Evolutionary conservation across 1,140 invertebrate species (phyloP).

Genomic region (Pararge aegeria): DNA sequence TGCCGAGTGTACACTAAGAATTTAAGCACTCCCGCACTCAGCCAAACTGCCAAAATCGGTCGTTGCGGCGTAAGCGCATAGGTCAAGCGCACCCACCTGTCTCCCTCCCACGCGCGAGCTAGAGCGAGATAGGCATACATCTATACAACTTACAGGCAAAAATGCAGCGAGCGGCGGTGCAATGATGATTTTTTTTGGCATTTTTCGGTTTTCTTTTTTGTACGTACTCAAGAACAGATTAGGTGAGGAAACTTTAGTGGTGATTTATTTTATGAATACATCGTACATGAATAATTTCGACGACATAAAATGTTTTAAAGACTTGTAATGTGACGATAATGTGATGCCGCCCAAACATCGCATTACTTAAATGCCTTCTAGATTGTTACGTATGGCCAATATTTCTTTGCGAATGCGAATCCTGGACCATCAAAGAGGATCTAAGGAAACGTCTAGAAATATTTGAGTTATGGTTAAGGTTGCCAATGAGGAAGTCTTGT

Average conservation of each 20-base stretch:
- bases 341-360: too few relatives aligned
- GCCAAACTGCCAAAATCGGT: conserved; percentile 57
- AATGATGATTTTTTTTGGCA: conserved; percentile 44
- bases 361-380: too few relatives aligned
- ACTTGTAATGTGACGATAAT: neutral
- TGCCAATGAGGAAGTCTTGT: too few relatives aligned
- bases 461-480: too few relatives aligned
- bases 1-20: conserved; percentile 33
- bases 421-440: too few relatives aligned
- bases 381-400: too few relatives aligned
- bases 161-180: conserved; percentile 50
- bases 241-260: conserved; percentile 18
- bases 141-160: conserved; percentile 49
- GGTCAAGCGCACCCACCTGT: conserved; percentile 50
- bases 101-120: conserved; percentile 29
- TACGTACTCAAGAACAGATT: conserved; percentile 20
- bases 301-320: neutral
- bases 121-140: conserved; percentile 28
- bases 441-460: too few relatives aligned
- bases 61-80: conserved; percentile 53
- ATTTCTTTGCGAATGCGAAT: too few relatives aligned
- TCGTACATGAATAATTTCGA: neutral
- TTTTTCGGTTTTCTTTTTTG: conserved; percentile 25
- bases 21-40: conserved; percentile 35
- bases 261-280: conserved; percentile 10